Conservation (phyloP, 2,113 vertebrate genomes). For the Panthera tigris region DNA sequence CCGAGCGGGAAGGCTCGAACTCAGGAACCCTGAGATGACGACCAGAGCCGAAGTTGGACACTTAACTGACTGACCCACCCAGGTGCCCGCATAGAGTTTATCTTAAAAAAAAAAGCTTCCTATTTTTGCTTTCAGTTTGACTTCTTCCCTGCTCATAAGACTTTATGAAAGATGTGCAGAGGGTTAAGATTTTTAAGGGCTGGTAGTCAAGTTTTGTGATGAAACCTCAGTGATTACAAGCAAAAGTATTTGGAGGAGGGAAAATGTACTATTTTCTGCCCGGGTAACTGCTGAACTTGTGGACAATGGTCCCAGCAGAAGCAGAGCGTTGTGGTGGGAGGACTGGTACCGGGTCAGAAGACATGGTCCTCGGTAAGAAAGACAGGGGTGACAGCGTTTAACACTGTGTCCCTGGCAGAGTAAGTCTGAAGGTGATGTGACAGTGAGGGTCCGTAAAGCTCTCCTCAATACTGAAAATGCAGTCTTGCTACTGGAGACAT, state of each 20-base stretch:
- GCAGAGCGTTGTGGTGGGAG: not conserved
- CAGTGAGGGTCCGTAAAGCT: not conserved
- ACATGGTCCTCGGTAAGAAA: not conserved
- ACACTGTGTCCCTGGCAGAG: not conserved
- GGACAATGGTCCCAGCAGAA: not conserved
- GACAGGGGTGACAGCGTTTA: not conserved
- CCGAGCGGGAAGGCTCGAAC: too few species aligned
- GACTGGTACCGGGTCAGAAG: not conserved
- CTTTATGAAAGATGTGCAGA: not conserved
- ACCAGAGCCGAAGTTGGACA: too few species aligned
- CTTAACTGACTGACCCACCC: too few species aligned
- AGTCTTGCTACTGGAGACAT: not conserved
- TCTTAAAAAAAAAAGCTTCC: not conserved
- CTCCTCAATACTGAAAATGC: not conserved
- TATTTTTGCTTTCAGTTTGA: slow-evolving; percentile 14
- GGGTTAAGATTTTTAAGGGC: not conserved
- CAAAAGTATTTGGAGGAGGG: not conserved
- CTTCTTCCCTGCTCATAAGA: not conserved
- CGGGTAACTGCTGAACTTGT: not conserved
- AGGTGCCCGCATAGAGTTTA: too few species aligned
- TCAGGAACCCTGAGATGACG: too few species aligned
- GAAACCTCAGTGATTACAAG: not conserved
- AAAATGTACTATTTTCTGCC: not conserved
- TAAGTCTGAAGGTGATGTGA: not conserved
- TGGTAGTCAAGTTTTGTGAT: not conserved